A percentile compares a stretch with the other conserved stretches of the same genome.
Evolutionary conservation across 2,113 vertebrate species (phyloP).

Genomic region (Cololabis saira): DNA sequence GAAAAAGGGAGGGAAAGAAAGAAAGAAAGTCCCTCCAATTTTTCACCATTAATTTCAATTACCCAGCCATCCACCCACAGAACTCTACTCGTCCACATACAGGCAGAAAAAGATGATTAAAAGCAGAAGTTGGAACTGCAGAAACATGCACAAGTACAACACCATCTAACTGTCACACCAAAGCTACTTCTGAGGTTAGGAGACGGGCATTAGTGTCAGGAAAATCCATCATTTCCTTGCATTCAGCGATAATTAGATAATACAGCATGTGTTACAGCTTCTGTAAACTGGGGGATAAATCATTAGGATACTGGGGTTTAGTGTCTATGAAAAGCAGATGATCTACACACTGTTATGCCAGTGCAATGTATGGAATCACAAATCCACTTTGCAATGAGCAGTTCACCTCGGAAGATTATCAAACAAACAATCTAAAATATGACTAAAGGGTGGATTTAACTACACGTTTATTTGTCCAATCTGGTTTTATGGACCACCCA

Average conservation of each 20-base stretch:
- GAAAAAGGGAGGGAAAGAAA: constrained; percentile 19
- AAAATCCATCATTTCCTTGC: constrained; percentile 1
- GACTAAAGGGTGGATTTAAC: constrained; percentile 10
- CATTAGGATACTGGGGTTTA: neutral
- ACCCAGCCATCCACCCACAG: constrained; percentile 40
- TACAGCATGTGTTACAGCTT: constrained; percentile 10
- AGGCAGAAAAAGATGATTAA: neutral
- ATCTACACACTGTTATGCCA: neutral
- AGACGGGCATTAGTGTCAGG: neutral
- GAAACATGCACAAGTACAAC: neutral
- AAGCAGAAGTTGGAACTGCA: constrained; percentile 11
- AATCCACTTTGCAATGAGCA: constrained; percentile 13
- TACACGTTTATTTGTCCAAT: constrained; percentile 6
- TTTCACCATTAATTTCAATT: constrained; percentile 42
- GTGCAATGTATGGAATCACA: constrained; percentile 11
- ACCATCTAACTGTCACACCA: neutral
- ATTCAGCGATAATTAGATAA: constrained; percentile 20
- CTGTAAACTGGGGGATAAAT: constrained; percentile 27
- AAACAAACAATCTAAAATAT: constrained; percentile 4
- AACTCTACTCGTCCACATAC: constrained; percentile 39
- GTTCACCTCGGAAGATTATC: neutral
- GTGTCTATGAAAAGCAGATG: constrained; percentile 5
- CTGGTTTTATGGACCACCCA: constrained; percentile 51
- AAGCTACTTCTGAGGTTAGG: neutral
- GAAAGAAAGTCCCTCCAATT: constrained; percentile 44